Evolutionary conservation across 2,113 vertebrate genomes (phyloP).

Genomic region (Lipophrys pholis): DNA sequence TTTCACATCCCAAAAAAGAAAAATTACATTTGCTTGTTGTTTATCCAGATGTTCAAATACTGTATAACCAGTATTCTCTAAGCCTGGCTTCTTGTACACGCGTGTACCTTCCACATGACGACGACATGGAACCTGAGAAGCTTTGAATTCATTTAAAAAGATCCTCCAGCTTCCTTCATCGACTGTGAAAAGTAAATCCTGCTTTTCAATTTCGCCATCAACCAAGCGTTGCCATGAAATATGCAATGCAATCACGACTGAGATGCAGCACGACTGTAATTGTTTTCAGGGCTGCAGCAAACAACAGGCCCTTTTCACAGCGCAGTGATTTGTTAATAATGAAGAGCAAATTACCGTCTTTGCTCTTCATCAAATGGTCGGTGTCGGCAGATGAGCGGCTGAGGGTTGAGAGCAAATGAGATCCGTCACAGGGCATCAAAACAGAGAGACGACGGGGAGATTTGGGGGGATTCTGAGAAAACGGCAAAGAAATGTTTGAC

Average conservation of each 20-base stretch:
- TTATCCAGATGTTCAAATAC: no score
- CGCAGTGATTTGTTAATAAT: slow-evolving; percentile 65
- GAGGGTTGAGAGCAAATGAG: slow-evolving; percentile 58
- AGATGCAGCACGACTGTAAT: slow-evolving; percentile 50
- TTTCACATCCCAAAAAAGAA: no score
- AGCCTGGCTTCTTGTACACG: no score
- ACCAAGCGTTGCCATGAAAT: slow-evolving; percentile 51
- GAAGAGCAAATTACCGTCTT: slow-evolving; percentile 66
- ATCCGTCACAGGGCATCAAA: slow-evolving; percentile 58
- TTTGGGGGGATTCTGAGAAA: slow-evolving; percentile 2
- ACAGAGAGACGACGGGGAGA: slow-evolving; percentile 10
- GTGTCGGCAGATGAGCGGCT: slow-evolving; percentile 60
- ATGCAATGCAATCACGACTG: slow-evolving; percentile 46
- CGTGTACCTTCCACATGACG: no score
- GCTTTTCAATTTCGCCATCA: slow-evolving; percentile 58
- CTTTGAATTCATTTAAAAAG: slow-evolving; percentile 6
- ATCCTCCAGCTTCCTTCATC: slow-evolving; percentile 31
- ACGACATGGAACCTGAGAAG: no score
- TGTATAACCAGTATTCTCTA: no score
- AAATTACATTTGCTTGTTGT: no score
- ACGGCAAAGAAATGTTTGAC: not conserved
- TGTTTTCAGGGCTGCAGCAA: slow-evolving; percentile 57
- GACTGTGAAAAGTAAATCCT: slow-evolving; percentile 52
- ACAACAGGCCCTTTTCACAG: slow-evolving; percentile 59
- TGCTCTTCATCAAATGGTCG: slow-evolving; percentile 60